A percentile compares a stretch with the other conserved stretches of the same genome.
Evolutionary conservation across 2,113 vertebrate genomes (phyloP).

Genomic region (Glaucidium brasilianum): DNA sequence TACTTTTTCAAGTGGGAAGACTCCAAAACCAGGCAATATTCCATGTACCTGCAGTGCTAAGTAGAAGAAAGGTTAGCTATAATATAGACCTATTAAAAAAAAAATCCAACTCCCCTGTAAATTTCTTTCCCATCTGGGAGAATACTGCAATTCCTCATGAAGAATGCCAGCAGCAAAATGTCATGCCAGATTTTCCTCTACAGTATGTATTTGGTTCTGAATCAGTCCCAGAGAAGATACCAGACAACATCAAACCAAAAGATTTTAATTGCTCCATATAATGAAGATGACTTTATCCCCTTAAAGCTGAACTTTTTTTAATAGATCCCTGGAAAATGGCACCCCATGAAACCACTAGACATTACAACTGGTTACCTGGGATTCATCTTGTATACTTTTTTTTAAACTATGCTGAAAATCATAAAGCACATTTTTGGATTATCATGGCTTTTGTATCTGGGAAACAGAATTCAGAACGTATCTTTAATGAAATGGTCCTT

Average conservation of each 20-base stretch:
- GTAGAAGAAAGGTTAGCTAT: constrained; percentile 20
- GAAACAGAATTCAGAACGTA: background rate
- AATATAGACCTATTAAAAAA: background rate
- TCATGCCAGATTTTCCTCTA: background rate
- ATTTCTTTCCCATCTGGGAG: constrained; percentile 20
- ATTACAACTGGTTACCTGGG: background rate
- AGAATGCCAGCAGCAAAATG: background rate
- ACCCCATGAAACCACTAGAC: background rate
- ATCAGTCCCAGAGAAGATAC: background rate
- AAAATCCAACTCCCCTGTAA: background rate
- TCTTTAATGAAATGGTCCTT: background rate
- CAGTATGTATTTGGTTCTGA: background rate
- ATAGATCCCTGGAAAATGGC: background rate
- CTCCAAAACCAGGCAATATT: constrained; percentile 54
- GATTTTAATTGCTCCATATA: background rate
- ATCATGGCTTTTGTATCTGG: background rate
- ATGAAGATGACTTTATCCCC: background rate
- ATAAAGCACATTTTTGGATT: background rate
- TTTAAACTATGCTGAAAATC: background rate
- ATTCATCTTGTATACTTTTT: background rate
- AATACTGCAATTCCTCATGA: background rate
- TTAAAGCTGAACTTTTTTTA: background rate
- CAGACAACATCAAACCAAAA: background rate
- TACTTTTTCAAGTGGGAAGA: constrained; percentile 47
- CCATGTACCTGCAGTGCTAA: constrained; percentile 55